Conservation (phyloP, 2,797 vertebrate genomes). For the Alauda arvensis region DNA sequence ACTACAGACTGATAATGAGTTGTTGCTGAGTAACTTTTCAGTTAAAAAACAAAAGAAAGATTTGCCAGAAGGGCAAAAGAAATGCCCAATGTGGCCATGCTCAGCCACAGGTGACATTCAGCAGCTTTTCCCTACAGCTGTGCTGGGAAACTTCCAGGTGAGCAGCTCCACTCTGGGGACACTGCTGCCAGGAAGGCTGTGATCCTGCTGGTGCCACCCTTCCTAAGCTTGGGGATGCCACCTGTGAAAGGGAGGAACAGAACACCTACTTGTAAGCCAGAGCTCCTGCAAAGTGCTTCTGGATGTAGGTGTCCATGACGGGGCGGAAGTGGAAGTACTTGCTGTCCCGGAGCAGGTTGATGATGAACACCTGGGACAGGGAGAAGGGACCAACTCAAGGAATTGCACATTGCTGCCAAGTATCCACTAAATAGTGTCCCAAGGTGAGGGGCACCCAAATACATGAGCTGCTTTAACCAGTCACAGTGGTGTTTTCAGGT, state of each 20-base stretch:
- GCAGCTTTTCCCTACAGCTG: background rate
- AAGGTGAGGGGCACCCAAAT: background rate
- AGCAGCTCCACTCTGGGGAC: background rate
- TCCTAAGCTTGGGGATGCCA: background rate
- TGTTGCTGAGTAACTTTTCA: background rate
- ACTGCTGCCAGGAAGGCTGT: background rate
- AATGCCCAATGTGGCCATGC: background rate
- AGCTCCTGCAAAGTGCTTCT: conserved; percentile 97
- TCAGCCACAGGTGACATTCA: background rate
- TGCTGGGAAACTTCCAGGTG: background rate
- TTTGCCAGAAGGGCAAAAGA: background rate
- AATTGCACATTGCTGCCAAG: background rate
- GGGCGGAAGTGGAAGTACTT: conserved; percentile 98
- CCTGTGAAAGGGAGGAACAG: background rate
- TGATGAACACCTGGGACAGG: conserved; percentile 90
- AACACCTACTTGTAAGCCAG: conserved; percentile 92
- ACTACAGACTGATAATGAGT: background rate
- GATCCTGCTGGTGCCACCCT: background rate
- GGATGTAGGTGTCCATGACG: conserved; percentile 97
- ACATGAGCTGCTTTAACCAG: background rate
- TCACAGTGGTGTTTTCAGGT: background rate
- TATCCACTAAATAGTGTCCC: background rate
- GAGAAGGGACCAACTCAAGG: background rate
- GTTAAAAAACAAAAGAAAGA: background rate
- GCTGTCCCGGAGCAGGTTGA: conserved; percentile 96